Base-by-base conservation (phyloP, 2,888 invertebrate species). In the Automeris io region DNA sequence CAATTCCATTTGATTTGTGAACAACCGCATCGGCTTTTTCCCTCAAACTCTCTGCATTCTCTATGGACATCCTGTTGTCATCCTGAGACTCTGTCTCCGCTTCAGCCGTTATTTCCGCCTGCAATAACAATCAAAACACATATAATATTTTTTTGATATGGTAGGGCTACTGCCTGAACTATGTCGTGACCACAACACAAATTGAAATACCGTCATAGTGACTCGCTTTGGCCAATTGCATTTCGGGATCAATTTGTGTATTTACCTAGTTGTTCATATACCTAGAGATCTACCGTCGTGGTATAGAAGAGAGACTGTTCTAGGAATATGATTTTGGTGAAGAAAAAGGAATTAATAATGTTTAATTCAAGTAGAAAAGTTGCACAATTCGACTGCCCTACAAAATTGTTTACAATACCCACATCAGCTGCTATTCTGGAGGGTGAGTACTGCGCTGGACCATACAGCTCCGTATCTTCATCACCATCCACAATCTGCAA, bases 401-500 rank as follows among this genome's bases (percentile, higher is more conserved):
- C n/a, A n/a, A n/a, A n/a, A n/a, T n/a, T n/a, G 9, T 23, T 3
- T 25, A 11, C 5, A 29, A 16, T 1, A 60, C 73, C 70, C 39
- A 83, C 83, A 45, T 79, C 74, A 0, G 59, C 62, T 0, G 71
- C 78, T 61, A 83, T 79, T 41, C 79, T 64, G 0, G 86, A 81
- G 0, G 87, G 87, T 0, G 93, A 93, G 73, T 96, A 97, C 71
- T 97, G 97, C 1, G 95, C 88, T 0, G 93, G 92, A 0, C 97
- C 97, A 59, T 93, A 97, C 32, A 93, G 82, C 42, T 93, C 92
- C 0, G 93, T 90, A 48, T 95, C 93, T 66, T 95, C 95, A 67
- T 96, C 96, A 2, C 94, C 96, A 60, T 97, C 97, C 0, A 97
- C 96, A 39, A 95, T 93, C 67, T 93, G 81, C 49, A 47, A 88